Conservation (phyloP, 2,888 invertebrate genomes). For the Drosophila glabriapex region DNA sequence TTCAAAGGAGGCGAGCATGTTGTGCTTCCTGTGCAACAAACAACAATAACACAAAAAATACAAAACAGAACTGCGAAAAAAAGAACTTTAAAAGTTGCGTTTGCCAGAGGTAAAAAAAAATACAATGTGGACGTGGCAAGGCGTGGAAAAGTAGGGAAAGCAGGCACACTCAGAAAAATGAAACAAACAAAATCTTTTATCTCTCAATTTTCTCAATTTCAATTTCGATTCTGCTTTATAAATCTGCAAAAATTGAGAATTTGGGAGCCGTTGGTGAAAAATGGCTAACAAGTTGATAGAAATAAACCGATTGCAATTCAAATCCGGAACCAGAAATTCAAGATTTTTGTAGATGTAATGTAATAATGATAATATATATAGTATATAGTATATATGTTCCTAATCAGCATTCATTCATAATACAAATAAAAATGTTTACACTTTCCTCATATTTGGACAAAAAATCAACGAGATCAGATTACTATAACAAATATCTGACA, state of each 20-base stretch:
- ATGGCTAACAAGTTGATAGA: background rate
- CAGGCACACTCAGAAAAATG: background rate
- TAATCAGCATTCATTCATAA: background rate
- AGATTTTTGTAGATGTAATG: background rate
- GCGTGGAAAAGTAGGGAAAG: slow-evolving; percentile 1
- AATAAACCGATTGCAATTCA: background rate
- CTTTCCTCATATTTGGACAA: background rate
- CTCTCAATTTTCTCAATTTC: background rate
- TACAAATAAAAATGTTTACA: too few relatives aligned
- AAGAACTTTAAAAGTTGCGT: slow-evolving; percentile 42
- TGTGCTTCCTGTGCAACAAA: slow-evolving; percentile 68
- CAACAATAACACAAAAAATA: background rate
- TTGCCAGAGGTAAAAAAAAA: slow-evolving; percentile 15
- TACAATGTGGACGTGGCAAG: background rate
- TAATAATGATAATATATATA: too few relatives aligned
- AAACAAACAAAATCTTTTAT: background rate
- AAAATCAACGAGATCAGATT: background rate
- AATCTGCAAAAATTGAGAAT: too few relatives aligned
- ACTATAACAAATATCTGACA: background rate
- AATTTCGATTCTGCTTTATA: background rate
- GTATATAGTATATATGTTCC: too few relatives aligned
- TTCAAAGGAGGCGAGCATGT: slow-evolving; percentile 51
- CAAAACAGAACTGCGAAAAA: slow-evolving; percentile 7
- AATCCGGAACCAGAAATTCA: background rate
- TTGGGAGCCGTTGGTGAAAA: too few relatives aligned